These are phyloP conservation scores for Miniopterus natalensis DNA, from an alignment of 2,113 vertebrate species.

Conservation along the genomic window DNA sequence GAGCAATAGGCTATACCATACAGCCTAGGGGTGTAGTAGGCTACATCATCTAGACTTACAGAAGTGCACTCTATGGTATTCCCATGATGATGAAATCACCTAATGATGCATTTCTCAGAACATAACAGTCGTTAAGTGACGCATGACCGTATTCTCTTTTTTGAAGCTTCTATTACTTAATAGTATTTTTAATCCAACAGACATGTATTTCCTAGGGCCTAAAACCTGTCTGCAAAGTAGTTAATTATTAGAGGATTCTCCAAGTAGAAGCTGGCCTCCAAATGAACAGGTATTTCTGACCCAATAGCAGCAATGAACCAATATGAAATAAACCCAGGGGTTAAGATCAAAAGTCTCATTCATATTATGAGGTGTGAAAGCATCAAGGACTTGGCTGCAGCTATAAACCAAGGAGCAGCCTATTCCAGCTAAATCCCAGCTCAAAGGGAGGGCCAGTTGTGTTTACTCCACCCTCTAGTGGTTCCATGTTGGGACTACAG, in stretches of 20 bases:
- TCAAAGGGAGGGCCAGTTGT: background rate
- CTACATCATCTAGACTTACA: background rate
- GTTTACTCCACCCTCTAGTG: background rate
- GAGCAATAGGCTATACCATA: background rate
- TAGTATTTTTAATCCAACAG: slow-evolving; percentile 31
- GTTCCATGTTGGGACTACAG: background rate
- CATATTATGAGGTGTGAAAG: background rate
- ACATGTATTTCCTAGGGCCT: background rate
- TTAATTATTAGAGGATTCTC: slow-evolving; percentile 48
- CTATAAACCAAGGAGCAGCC: background rate
- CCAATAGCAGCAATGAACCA: background rate
- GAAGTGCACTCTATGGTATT: background rate
- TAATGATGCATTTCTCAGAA: background rate
- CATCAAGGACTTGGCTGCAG: background rate
- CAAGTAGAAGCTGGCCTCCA: background rate
- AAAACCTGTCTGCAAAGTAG: slow-evolving; percentile 23
- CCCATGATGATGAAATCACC: no score
- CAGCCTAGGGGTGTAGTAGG: background rate
- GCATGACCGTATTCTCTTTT: background rate
- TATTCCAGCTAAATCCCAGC: background rate
- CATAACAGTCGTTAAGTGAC: background rate
- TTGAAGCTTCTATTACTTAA: background rate
- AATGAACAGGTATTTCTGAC: slow-evolving; percentile 3
- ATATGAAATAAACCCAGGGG: background rate
- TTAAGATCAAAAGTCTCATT: background rate